phyloP scores from a whole-genome alignment of 1,140 invertebrate genomes.

The Helicoverpa armigera region DNA sequence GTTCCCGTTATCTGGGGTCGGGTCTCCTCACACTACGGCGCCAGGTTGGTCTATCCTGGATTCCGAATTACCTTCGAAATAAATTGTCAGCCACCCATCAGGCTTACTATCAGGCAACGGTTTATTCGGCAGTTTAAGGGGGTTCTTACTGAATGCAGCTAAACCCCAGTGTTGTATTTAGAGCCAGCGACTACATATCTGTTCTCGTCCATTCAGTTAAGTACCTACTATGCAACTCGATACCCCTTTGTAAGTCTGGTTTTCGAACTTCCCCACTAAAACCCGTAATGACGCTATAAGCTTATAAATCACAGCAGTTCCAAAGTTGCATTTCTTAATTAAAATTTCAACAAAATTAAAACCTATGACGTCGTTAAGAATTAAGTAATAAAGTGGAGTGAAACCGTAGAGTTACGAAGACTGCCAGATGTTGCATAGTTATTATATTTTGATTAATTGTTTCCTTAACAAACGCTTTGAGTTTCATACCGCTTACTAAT shows the following conservation, averaged over 20 bases:
- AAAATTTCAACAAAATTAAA: conserved; percentile 25
- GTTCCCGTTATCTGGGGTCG: no score
- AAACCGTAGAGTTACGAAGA: conserved; percentile 32
- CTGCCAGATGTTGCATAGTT: conserved; percentile 49
- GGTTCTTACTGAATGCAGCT: no score
- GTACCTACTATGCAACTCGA: neutral
- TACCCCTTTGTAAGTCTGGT: neutral
- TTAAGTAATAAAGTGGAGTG: conserved; percentile 44
- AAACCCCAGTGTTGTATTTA: no score
- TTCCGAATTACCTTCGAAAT: no score
- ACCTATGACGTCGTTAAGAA: conserved; percentile 35
- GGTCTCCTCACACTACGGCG: no score
- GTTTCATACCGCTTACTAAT: conserved; percentile 6
- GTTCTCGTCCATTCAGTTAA: no score
- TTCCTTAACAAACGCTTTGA: conserved; percentile 30
- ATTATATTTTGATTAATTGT: conserved; percentile 49
- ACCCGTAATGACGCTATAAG: neutral
- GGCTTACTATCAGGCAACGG: no score
- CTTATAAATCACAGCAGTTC: neutral
- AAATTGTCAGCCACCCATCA: no score
- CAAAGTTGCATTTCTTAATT: conserved; percentile 29
- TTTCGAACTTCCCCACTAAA: neutral
- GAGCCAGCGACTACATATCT: no score
- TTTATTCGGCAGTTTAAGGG: no score
- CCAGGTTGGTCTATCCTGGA: no score